Conservation (phyloP, 2,797 vertebrate genomes). For the Lates japonicus region DNA sequence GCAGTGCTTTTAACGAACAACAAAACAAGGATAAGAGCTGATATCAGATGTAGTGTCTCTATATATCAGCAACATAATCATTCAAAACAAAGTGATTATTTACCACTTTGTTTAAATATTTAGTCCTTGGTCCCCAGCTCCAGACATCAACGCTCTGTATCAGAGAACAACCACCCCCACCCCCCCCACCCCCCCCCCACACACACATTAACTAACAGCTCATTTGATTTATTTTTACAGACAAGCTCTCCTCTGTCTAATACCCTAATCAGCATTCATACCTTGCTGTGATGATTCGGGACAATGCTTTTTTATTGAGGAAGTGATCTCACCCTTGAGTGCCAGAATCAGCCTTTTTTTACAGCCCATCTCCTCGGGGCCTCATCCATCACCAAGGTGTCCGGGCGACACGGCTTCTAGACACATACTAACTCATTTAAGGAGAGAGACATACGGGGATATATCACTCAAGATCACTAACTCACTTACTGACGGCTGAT, state of each 20-base stretch:
- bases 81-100: slow-evolving; percentile 36
- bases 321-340: slow-evolving; percentile 98
- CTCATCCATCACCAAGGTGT: slow-evolving; percentile 95
- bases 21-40: slow-evolving; percentile 13
- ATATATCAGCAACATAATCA: not conserved
- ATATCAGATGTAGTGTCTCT: not conserved
- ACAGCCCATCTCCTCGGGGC: slow-evolving; percentile 93
- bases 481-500: slow-evolving; percentile 94
- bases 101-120: slow-evolving; percentile 16
- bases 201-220: slow-evolving; percentile 65
- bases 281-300: slow-evolving; percentile 96
- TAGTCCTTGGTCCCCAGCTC: slow-evolving; percentile 4
- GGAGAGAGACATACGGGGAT: slow-evolving; percentile 68
- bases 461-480: slow-evolving; percentile 86
- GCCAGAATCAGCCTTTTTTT: slow-evolving; percentile 96
- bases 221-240: slow-evolving; percentile 90
- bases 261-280: slow-evolving; percentile 98
- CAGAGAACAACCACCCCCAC: not conserved
- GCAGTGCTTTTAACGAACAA: not conserved
- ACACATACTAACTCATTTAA: slow-evolving; percentile 84
- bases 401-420: slow-evolving; percentile 90
- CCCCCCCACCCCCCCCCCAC: too few relatives aligned
- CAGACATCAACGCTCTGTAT: slow-evolving; percentile 33
- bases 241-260: slow-evolving; percentile 94
- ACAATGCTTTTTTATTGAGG: slow-evolving; percentile 98